Conservation (phyloP, 1,140 invertebrate species). For the Atta colombica region DNA sequence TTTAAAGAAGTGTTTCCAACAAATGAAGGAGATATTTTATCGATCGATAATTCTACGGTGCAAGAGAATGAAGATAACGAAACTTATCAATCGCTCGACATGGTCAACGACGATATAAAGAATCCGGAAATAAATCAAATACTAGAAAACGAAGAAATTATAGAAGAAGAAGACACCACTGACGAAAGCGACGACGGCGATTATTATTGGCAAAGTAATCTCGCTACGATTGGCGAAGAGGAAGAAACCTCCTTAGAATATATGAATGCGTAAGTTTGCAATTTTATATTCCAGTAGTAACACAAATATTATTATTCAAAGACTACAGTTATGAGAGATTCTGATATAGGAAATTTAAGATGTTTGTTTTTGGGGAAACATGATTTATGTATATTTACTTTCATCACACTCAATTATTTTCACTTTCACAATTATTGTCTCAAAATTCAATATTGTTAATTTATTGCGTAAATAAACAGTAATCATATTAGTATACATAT, state of each 20-base stretch:
- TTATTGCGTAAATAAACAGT: neutral
- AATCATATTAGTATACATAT: neutral
- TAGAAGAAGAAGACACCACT: slow-evolving; percentile 71
- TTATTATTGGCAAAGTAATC: slow-evolving; percentile 84
- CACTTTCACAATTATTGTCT: neutral
- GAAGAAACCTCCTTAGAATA: slow-evolving; percentile 84
- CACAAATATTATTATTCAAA: neutral
- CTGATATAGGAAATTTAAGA: neutral
- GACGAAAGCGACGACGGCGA: slow-evolving; percentile 79
- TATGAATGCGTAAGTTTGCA: slow-evolving; percentile 52
- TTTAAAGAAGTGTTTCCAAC: neutral
- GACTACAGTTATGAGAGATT: neutral
- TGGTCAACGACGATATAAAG: slow-evolving; percentile 42
- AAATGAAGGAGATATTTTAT: neutral
- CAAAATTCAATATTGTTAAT: neutral
- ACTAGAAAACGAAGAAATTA: slow-evolving; percentile 27
- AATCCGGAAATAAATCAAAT: slow-evolving; percentile 3
- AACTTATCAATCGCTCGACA: slow-evolving; percentile 61
- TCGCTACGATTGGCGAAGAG: slow-evolving; percentile 83
- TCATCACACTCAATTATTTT: neutral
- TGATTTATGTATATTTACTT: neutral
- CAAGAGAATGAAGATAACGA: slow-evolving; percentile 61
- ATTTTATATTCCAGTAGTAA: neutral
- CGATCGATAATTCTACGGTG: neutral
- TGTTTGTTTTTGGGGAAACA: neutral